Evolutionary conservation across 2,113 vertebrate genomes (phyloP), one percentile per base, ranked within the genome.

Genomic region (Vicugna pacos): DNA sequence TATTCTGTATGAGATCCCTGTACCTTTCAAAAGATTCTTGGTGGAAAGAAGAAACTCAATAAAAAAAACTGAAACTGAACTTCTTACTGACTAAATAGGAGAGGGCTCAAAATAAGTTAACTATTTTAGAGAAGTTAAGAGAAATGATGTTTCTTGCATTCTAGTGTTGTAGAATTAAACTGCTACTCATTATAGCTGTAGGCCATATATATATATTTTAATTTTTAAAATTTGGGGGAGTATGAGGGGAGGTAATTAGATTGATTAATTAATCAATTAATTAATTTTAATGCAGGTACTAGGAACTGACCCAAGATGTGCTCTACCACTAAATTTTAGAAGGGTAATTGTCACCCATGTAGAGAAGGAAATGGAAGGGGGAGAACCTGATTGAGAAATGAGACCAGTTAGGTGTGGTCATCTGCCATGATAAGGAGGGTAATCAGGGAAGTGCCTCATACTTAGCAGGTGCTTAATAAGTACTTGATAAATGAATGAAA

Each of bases 391-490:
- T 1, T 88, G 60, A 54, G 70, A 95, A 80, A 32, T 26, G 58
- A 54, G 60, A 72, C 26, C 8, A 48, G 15, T 69, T 70, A 28
- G 35, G 12, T 85, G 30, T 20, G 30, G 65, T 65, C 28, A 32
- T 42, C 60, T 60, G 70, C 42, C 24, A 76, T 32, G 73, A 42
- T 54, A 77, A 76, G 24, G 35, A 56, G 56, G 56, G 50, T 54
- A 56, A 62, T 22, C 26, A 56, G 58, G 17, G 38, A 6, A 38
- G 35, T 82, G 20, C 46, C 82, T 94, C 26, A 35, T 46, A 65
- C 76, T 88, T 83, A 69, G 76, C 75, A 96, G 6, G 54, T 94
- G 8, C 13, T 93, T 32, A 62, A 62, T 93, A 20, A 88, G 77
- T 72, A 75, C 2, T 54, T 15, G 24, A 9, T 50, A 46, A 62